Evolutionary conservation across 2,797 vertebrate species (phyloP), one percentile per base, ranked within the genome.

Genomic region (Lithobates pipiens): DNA sequence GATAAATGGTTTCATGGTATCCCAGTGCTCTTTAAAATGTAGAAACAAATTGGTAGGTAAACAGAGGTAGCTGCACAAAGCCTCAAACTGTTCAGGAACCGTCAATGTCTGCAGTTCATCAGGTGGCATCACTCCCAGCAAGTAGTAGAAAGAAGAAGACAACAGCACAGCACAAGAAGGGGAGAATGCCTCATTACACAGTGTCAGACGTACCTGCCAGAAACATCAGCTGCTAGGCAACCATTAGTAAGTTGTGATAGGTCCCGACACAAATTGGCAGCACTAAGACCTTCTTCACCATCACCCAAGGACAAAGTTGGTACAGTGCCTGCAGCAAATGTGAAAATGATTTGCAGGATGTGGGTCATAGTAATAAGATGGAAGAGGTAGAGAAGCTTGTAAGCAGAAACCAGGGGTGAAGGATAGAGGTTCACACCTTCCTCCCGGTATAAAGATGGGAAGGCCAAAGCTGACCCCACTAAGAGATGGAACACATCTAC

Each of bases 281-380:
- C 95, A 77, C 91, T 90, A 9, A 0, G 89, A 54, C 94, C 91
- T 85, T 95, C 94, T 88, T 95, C 94, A 74, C 92, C 92, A 71
- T 88, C 90, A 76, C 92, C 92, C 85, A 88, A 87, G 27, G 86
- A 86, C 15, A 23, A 88, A 89, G 78, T 80, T 87, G 89, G 61
- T 11, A 91, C 80, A 27, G 82, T 86, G 46, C 93, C 94, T 93
- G 91, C 78, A 65, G 93, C 91, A 84, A 91, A 92, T 27, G 95
- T 94, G 81, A 99, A 88, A 74, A 99, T 91, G 2, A 99, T 93
- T 93, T 99, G 98, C 82, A 96, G 89, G 71, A 99, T 91, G 70
- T 99, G 98, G 74, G 96, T 96, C 96, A 99, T 96, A 29, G 97
- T 99, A 89, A 97, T 92, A 93, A 99, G 93, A 88, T 97, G 97